Evolutionary conservation across 2,888 invertebrate species (phyloP).

Genomic region (Heteromurus nitidus): DNA sequence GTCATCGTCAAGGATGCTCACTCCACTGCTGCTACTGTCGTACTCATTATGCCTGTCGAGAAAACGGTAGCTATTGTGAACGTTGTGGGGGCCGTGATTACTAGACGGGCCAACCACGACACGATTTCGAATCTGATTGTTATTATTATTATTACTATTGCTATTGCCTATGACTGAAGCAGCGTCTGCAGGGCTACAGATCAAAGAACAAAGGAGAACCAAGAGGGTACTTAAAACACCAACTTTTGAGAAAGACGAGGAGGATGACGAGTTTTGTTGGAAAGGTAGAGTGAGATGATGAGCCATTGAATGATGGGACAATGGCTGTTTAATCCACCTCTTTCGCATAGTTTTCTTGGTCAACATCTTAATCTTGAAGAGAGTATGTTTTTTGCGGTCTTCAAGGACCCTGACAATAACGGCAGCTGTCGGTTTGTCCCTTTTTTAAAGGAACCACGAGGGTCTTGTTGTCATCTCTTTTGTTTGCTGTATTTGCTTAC

Average conservation of each 20-base stretch:
- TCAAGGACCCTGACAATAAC: constrained; percentile 40
- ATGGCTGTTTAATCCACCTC: constrained; percentile 48
- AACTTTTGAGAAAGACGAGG: constrained; percentile 1
- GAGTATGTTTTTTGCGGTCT: neutral
- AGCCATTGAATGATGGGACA: constrained; percentile 31
- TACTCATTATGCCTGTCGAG: constrained; percentile 53
- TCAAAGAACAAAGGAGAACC: constrained; percentile 39
- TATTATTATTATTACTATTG: constrained; percentile 14
- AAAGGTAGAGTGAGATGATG: constrained; percentile 18
- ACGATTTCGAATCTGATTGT: constrained; percentile 1
- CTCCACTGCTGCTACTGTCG: constrained; percentile 49
- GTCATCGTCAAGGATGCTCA: constrained; percentile 57
- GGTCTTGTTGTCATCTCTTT: constrained; percentile 21
- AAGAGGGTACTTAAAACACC: constrained; percentile 14
- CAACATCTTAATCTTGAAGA: constrained; percentile 40
- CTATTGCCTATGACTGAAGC: constrained; percentile 40
- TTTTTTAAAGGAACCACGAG: too few species aligned
- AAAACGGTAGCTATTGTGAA: constrained; percentile 8
- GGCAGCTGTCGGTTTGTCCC: constrained; percentile 40
- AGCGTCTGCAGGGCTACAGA: constrained; percentile 38
- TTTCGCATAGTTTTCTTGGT: constrained; percentile 33
- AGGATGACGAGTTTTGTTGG: constrained; percentile 8
- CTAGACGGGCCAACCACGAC: neutral
- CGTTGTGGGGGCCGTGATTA: neutral
- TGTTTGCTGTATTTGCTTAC: too few species aligned